Evolutionary conservation across 2,113 vertebrate species (phyloP).

Genomic region (Enhydra lutris): DNA sequence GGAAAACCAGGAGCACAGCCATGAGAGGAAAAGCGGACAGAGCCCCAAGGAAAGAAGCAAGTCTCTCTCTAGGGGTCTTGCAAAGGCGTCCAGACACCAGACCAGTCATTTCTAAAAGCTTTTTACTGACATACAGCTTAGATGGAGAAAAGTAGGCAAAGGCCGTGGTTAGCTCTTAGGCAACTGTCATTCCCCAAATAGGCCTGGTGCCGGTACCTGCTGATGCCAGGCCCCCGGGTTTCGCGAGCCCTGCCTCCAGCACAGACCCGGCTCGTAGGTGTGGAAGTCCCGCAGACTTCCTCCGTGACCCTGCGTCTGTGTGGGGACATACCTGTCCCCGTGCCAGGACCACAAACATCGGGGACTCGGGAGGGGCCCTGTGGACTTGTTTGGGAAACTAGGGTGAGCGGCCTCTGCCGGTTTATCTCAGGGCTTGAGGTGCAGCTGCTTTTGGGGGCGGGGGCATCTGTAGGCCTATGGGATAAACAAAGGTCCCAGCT

Average conservation of each 20-base stretch:
- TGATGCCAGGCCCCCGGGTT: background rate
- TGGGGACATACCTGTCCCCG: background rate
- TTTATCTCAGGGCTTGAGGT: background rate
- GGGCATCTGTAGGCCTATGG: background rate
- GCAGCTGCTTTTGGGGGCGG: background rate
- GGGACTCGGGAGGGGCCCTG: background rate
- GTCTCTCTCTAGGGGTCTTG: background rate
- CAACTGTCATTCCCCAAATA: background rate
- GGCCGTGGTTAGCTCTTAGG: background rate
- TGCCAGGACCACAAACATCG: background rate
- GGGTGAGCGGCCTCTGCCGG: background rate
- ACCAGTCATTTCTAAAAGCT: background rate
- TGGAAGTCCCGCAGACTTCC: background rate
- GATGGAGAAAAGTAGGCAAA: background rate
- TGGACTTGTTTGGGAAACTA: background rate
- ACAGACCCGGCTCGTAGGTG: background rate
- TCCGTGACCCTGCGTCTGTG: accelerated
- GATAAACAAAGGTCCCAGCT: background rate
- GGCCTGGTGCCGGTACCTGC: background rate
- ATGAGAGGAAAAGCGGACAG: background rate
- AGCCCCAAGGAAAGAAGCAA: background rate
- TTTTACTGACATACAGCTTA: background rate
- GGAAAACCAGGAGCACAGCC: background rate
- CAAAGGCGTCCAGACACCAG: background rate
- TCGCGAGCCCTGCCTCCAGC: background rate